Evolutionary conservation across 2,113 vertebrate species (phyloP).

Genomic region (Corythaixoides concolor): DNA sequence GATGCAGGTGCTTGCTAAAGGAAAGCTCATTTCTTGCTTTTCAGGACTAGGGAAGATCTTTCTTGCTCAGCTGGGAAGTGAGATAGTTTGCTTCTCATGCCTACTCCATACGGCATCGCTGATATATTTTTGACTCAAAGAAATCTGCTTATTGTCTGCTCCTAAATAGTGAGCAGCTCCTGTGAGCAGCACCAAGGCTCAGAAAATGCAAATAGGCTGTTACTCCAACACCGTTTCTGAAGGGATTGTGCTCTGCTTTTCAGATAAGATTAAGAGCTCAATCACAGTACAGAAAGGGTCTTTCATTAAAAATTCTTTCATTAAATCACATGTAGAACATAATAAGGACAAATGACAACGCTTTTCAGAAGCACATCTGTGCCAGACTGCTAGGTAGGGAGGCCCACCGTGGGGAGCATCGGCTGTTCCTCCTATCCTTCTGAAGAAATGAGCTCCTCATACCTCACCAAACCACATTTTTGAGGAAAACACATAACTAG

Average conservation of each 20-base stretch:
- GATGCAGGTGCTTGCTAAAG: background rate
- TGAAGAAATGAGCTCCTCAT: background rate
- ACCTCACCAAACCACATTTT: background rate
- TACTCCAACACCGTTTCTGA: background rate
- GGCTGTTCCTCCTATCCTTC: background rate
- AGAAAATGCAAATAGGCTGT: background rate
- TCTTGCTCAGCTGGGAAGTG: background rate
- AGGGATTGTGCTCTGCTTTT: conserved; percentile 11
- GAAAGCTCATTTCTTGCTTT: background rate
- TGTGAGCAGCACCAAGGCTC: fast-evolving
- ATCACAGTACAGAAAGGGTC: conserved; percentile 29
- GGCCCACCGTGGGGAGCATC: background rate
- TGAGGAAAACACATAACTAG: background rate
- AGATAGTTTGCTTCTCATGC: background rate
- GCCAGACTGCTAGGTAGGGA: background rate
- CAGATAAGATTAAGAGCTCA: conserved; percentile 44
- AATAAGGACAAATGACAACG: conserved; percentile 17
- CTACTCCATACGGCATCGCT: background rate
- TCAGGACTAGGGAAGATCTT: background rate
- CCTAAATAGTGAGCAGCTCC: background rate
- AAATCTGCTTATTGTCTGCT: background rate
- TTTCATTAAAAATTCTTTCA: conserved; percentile 16
- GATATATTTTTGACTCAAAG: background rate
- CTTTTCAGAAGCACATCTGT: conserved; percentile 2
- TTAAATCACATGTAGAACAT: conserved; percentile 26